Conservation (phyloP, 2,797 vertebrate species). For the Echeneis naucrates region DNA sequence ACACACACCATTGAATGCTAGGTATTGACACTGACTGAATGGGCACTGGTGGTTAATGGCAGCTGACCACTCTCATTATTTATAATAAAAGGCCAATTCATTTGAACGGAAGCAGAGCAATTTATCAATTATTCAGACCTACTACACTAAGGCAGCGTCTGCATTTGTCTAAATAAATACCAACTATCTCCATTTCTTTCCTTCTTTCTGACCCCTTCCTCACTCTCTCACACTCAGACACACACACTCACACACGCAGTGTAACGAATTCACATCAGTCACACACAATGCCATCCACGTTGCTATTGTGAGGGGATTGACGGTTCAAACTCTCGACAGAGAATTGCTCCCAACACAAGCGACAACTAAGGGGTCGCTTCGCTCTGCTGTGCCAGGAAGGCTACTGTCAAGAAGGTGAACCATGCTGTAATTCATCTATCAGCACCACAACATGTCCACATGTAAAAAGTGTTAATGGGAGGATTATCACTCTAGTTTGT, state of each 20-base stretch:
- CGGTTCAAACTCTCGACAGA: slow-evolving; percentile 79
- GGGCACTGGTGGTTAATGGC: slow-evolving; percentile 74
- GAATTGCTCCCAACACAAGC: slow-evolving; percentile 78
- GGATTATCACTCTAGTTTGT: slow-evolving; percentile 61
- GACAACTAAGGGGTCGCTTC: slow-evolving; percentile 61
- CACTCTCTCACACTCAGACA: neutral
- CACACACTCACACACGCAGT: slow-evolving; percentile 56
- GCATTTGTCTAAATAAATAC: slow-evolving; percentile 74
- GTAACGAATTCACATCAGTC: slow-evolving; percentile 86
- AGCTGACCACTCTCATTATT: slow-evolving; percentile 67
- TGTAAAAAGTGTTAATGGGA: slow-evolving; percentile 56
- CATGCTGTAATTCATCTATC: slow-evolving; percentile 70
- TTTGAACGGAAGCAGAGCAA: slow-evolving; percentile 69
- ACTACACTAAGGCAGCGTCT: slow-evolving; percentile 60
- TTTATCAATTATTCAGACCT: slow-evolving; percentile 83
- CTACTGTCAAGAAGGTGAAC: slow-evolving; percentile 75
- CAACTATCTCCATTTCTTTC: slow-evolving; percentile 27
- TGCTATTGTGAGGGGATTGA: slow-evolving; percentile 81
- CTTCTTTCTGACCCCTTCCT: slow-evolving; percentile 1
- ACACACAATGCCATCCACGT: slow-evolving; percentile 82
- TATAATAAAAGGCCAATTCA: slow-evolving; percentile 77
- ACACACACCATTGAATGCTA: slow-evolving; percentile 66
- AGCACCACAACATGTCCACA: slow-evolving; percentile 54
- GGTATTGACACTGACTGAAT: slow-evolving; percentile 75
- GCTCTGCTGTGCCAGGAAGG: slow-evolving; percentile 56